phyloP scores from a whole-genome alignment of 1,140 invertebrate species.

The Pogonomyrmex barbatus region DNA sequence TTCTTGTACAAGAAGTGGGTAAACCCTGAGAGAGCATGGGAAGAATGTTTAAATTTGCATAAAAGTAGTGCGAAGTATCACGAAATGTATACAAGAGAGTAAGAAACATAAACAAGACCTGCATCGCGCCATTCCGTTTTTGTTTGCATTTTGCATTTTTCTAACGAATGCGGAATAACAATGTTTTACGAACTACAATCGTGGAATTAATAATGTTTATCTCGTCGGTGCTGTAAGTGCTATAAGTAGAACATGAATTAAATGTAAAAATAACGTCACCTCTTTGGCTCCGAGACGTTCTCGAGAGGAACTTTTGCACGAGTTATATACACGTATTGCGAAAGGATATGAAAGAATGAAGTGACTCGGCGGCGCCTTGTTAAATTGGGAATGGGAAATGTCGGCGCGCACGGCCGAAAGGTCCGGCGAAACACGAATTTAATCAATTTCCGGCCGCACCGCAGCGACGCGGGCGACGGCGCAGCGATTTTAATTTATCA shows the following conservation, averaged over 20 bases:
- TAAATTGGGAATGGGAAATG: constrained; percentile 23
- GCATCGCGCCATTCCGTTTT: not conserved
- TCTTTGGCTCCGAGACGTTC: not conserved
- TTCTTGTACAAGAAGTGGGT: not conserved
- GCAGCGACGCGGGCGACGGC: not conserved
- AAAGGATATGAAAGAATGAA: constrained; percentile 4
- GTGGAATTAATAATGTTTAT: constrained; percentile 31
- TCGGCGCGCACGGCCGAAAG: constrained; percentile 11
- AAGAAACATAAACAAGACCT: constrained; percentile 29
- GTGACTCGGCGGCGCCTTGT: constrained; percentile 6
- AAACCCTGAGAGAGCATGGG: not conserved
- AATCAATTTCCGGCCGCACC: constrained; percentile 49
- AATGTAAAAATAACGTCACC: not conserved
- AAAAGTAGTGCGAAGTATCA: not conserved
- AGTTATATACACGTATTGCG: not conserved
- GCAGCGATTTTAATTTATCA: constrained; percentile 55
- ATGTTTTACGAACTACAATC: constrained; percentile 15
- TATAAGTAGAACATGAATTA: constrained; percentile 5
- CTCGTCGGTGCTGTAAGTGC: not conserved
- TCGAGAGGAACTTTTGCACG: not conserved
- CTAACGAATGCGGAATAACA: constrained; percentile 39
- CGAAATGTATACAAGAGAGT: not conserved
- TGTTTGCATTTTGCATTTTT: constrained; percentile 18
- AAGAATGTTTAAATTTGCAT: constrained; percentile 5
- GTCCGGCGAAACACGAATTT: constrained; percentile 31